These are phyloP conservation scores for Hassar affinis DNA, from an alignment of 2,113 vertebrate genomes.

Conservation along the genomic window DNA sequence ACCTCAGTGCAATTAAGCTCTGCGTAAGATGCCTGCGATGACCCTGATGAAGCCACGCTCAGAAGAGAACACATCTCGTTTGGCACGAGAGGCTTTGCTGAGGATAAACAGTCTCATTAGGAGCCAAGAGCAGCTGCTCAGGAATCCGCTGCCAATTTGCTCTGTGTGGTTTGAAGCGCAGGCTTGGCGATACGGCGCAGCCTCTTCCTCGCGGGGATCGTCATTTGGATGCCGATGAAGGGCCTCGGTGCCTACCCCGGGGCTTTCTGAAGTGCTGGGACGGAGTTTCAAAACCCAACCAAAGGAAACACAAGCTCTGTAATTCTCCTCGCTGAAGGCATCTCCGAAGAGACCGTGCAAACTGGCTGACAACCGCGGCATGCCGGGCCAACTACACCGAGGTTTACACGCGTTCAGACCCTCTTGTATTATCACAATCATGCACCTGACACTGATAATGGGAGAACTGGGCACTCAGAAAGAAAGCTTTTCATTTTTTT, in stretches of 20 bases:
- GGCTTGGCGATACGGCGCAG: constrained; percentile 33
- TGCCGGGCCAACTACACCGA: constrained; percentile 64
- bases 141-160: constrained; percentile 39
- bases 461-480: background rate
- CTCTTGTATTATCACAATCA: background rate
- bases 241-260: constrained; percentile 9
- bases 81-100: constrained; percentile 28
- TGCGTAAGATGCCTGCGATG: background rate
- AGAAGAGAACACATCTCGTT: constrained; percentile 12
- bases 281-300: background rate
- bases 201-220: constrained; percentile 55
- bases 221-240: constrained; percentile 53
- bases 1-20: background rate
- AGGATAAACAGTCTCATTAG: constrained; percentile 47
- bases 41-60: background rate
- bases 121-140: constrained; percentile 37
- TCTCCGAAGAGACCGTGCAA: constrained; percentile 55
- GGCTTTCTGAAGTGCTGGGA: constrained; percentile 28
- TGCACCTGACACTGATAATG: background rate
- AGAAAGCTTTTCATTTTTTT: background rate
- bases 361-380: constrained; percentile 61
- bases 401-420: constrained; percentile 59
- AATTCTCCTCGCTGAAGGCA: constrained; percentile 52
- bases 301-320: constrained; percentile 34
- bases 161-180: constrained; percentile 41